Conservation (phyloP, 23 tunicate genomes). For the Phallusia fumigata region DNA sequence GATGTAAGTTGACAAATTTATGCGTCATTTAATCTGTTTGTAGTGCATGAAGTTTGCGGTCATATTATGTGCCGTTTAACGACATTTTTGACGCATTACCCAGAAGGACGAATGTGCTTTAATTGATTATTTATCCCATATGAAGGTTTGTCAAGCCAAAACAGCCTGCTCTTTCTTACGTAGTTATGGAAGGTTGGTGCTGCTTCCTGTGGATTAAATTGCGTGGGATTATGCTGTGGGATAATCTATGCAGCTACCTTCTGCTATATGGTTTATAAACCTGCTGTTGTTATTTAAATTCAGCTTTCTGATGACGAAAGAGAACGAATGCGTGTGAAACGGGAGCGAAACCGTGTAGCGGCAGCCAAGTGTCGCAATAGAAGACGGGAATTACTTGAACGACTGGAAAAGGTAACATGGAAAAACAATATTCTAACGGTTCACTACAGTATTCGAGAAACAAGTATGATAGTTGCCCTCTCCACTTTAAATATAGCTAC, state of each 20-base stretch:
- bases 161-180: not conserved
- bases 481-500: not conserved
- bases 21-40: too few relatives aligned
- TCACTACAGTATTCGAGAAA: not conserved
- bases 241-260: not conserved
- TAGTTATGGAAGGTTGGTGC: not conserved
- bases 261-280: not conserved
- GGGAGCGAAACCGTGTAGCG: constrained; percentile 88
- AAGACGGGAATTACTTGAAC: constrained; percentile 83
- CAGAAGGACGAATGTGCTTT: not conserved
- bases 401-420: constrained; percentile 81
- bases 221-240: not conserved
- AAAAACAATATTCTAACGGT: not conserved
- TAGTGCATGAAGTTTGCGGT: too few relatives aligned
- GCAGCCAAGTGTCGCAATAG: constrained; percentile 95
- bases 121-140: too few relatives aligned
- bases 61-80: too few relatives aligned
- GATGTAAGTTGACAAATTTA: constrained; percentile 29
- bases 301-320: constrained; percentile 93
- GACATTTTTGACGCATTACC: too few relatives aligned
- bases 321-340: constrained; percentile 87
- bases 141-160: too few relatives aligned
- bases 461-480: not conserved
- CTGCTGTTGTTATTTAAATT: not conserved
- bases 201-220: not conserved